Conservation (phyloP, 2,888 invertebrate genomes). For the Diplazon laetatorius region DNA sequence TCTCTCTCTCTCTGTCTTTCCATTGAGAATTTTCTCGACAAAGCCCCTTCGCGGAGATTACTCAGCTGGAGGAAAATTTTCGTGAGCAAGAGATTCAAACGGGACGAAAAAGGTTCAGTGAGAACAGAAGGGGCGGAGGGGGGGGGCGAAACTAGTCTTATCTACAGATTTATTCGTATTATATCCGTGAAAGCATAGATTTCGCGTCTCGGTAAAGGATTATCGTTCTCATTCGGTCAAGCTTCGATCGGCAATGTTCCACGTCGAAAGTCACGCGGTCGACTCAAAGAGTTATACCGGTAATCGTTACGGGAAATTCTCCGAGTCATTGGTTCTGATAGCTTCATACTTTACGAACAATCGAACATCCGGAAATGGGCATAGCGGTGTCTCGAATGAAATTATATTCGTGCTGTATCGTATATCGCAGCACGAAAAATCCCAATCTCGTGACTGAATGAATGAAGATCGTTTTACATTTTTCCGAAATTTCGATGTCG, state of each 20-base stretch:
- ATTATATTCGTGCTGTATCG: conserved; percentile 58
- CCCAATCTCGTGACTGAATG: conserved; percentile 3
- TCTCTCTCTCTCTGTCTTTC: no score
- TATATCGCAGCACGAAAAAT: conserved; percentile 26
- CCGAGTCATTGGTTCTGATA: conserved; percentile 81
- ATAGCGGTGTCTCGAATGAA: conserved; percentile 72
- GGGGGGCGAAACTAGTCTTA: conserved; percentile 25
- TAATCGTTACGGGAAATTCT: conserved; percentile 79
- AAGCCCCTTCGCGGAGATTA: conserved; percentile 72
- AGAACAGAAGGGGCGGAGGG: no score
- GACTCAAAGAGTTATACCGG: conserved; percentile 78
- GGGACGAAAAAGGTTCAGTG: conserved; percentile 11
- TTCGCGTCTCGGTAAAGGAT: conserved; percentile 30
- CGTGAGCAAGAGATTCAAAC: conserved; percentile 67
- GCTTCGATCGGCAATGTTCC: not conserved
- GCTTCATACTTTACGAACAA: conserved; percentile 81
- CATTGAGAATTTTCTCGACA: conserved; percentile 15
- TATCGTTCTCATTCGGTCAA: conserved; percentile 36
- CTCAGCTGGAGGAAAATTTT: conserved; percentile 72
- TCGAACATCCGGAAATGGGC: conserved; percentile 76
- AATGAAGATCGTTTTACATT: not conserved
- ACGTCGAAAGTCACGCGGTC: conserved; percentile 63
- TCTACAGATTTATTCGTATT: conserved; percentile 42
- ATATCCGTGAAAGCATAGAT: conserved; percentile 23
- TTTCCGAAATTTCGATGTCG: not conserved